Evolutionary conservation across 2,797 vertebrate species (phyloP).

Genomic region (Danio aesculapii): DNA sequence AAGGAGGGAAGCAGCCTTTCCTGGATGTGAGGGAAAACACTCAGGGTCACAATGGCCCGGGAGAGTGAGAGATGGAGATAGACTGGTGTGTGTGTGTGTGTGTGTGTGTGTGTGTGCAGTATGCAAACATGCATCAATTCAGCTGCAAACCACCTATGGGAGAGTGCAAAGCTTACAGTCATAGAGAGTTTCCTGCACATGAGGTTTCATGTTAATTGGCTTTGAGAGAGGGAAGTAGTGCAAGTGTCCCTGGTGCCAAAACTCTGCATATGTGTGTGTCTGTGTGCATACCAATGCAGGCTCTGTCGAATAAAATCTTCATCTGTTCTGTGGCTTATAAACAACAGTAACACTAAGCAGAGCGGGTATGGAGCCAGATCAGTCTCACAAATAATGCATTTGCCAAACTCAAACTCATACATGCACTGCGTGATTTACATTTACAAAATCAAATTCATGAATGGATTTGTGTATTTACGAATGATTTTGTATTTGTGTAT

Average conservation of each 20-base stretch:
- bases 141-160: conserved; percentile 27
- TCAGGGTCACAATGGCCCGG: conserved; percentile 41
- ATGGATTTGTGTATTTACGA: too few species aligned
- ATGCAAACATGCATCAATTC: conserved; percentile 27
- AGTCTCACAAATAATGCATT: too few species aligned
- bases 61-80: background rate
- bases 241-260: conserved; percentile 24
- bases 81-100: conserved; percentile 12
- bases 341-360: conserved; percentile 15
- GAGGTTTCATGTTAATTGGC: conserved; percentile 55
- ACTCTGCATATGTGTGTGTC: conserved; percentile 8
- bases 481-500: too few species aligned
- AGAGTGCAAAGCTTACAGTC: conserved; percentile 6
- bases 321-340: conserved; percentile 26
- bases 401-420: too few species aligned
- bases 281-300: conserved; percentile 35
- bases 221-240: conserved; percentile 47
- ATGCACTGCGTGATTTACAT: too few species aligned
- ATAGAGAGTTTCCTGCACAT: conserved; percentile 37
- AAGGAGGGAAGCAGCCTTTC: conserved; percentile 57
- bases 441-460: too few species aligned
- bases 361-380: too few species aligned
- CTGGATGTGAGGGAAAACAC: conserved; percentile 53
- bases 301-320: conserved; percentile 29
- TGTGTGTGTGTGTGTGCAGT: conserved; percentile 12